Evolutionary conservation across 2,797 vertebrate species (phyloP).

Genomic region (Sebastolobus altivelis): DNA sequence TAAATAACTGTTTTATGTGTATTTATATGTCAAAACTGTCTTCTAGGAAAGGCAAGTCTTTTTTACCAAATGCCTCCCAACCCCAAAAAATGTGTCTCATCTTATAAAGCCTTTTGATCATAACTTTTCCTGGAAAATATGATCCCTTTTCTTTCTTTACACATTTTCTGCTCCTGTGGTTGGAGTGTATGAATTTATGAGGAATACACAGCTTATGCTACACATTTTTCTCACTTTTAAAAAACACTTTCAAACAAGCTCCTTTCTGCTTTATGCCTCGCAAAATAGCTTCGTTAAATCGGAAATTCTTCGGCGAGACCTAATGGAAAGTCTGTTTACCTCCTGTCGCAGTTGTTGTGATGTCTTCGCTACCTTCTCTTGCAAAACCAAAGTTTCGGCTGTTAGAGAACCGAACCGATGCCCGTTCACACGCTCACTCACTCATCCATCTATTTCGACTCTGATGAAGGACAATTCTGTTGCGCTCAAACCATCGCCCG

Average conservation of each 20-base stretch:
- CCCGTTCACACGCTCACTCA: constrained; percentile 34
- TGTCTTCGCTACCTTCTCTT: constrained; percentile 15
- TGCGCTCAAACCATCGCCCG: constrained; percentile 34
- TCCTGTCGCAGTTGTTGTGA: constrained; percentile 12
- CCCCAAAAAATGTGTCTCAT: not conserved
- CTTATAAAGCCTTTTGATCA: not conserved
- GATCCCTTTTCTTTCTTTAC: not conserved
- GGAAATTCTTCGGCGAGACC: not conserved
- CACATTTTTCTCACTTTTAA: not conserved
- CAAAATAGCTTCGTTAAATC: not conserved
- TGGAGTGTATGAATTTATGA: not conserved
- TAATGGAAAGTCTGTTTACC: constrained; percentile 17
- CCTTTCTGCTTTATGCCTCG: not conserved
- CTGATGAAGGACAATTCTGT: constrained; percentile 30
- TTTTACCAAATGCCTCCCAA: not conserved
- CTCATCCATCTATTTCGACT: constrained; percentile 46
- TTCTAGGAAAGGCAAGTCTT: not conserved
- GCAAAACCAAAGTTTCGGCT: constrained; percentile 13
- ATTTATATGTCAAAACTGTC: not conserved
- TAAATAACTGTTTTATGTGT: not conserved
- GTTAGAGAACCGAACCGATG: constrained; percentile 18
- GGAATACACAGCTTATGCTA: not conserved
- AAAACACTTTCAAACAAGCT: not conserved
- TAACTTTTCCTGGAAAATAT: not conserved
- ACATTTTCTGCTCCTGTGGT: not conserved